These are phyloP conservation scores for Trematomus loennbergii DNA, from an alignment of 2,113 vertebrate species.

Conservation along the genomic window DNA sequence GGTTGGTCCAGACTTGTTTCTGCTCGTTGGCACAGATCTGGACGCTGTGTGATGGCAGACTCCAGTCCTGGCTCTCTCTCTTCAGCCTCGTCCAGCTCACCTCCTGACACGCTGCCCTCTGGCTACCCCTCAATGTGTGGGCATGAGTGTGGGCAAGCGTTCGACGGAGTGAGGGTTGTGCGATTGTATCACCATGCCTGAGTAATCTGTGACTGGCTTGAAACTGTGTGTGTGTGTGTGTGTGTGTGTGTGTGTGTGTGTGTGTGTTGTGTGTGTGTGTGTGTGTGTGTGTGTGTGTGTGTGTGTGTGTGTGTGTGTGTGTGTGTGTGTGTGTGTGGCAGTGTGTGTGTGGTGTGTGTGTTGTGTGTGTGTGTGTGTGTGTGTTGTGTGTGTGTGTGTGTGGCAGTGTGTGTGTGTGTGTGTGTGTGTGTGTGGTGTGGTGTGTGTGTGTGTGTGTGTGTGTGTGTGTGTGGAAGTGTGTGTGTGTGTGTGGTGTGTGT, in stretches of 20 bases:
- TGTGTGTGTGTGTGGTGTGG: slow-evolving; percentile 49
- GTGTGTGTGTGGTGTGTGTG: no score
- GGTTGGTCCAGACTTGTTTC: slow-evolving; percentile 67
- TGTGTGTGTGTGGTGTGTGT: no score
- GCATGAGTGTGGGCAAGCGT: slow-evolving; percentile 32
- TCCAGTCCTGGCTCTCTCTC: slow-evolving; percentile 65
- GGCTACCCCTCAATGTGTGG: slow-evolving; percentile 67
- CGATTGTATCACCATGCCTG: slow-evolving; percentile 40
- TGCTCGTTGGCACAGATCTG: slow-evolving; percentile 52
- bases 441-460: slow-evolving; percentile 18
- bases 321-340: no score
- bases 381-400: not conserved
- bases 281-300: slow-evolving; percentile 3
- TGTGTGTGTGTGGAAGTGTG: not conserved
- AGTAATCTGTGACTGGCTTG: slow-evolving; percentile 31
- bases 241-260: not conserved
- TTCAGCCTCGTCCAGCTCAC: slow-evolving; percentile 46
- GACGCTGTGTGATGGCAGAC: slow-evolving; percentile 57
- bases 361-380: no score
- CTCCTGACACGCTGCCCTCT: slow-evolving; percentile 78
- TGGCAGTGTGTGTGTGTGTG: slow-evolving; percentile 41
- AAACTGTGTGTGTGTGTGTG: slow-evolving; percentile 23
- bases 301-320: no score
- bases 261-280: no score
- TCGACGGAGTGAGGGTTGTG: slow-evolving; percentile 33